phyloP scores from a whole-genome alignment of 2,113 vertebrate genomes.

The Felis chaus region DNA sequence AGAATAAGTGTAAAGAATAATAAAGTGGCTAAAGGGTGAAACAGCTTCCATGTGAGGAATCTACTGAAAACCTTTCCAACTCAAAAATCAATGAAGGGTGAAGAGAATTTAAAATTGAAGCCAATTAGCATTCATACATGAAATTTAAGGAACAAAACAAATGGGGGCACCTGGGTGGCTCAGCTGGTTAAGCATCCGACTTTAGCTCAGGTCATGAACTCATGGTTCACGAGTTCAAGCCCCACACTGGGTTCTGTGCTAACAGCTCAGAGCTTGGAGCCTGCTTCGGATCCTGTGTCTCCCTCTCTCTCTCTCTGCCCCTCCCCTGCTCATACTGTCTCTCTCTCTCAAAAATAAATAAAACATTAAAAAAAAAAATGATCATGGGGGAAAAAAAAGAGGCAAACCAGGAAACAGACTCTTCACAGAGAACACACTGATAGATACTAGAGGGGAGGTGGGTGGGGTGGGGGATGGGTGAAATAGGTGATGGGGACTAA shows the following conservation, averaged over 20 bases:
- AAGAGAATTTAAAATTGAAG: background rate
- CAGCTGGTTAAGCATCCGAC: no score
- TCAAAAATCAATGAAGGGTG: background rate
- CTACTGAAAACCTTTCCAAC: background rate
- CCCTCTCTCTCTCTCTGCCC: no score
- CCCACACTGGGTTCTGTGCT: no score
- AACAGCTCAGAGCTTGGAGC: no score
- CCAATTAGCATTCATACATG: background rate
- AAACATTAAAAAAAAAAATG: no score
- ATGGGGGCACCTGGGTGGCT: background rate
- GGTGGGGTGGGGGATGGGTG: background rate
- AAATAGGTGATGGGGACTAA: background rate
- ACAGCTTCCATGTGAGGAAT: background rate
- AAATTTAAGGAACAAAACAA: background rate
- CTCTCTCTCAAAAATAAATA: no score
- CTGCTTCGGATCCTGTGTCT: no score
- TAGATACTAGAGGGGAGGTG: background rate
- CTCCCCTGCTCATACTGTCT: no score
- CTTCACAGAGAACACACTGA: background rate
- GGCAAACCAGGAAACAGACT: background rate
- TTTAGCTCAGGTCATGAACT: no score
- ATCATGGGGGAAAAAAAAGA: background rate
- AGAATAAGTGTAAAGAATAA: background rate
- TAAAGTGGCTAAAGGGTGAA: background rate
- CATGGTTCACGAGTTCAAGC: no score